Conservation (phyloP, 1,140 invertebrate species). For the Muscidifurax raptorellus region DNA sequence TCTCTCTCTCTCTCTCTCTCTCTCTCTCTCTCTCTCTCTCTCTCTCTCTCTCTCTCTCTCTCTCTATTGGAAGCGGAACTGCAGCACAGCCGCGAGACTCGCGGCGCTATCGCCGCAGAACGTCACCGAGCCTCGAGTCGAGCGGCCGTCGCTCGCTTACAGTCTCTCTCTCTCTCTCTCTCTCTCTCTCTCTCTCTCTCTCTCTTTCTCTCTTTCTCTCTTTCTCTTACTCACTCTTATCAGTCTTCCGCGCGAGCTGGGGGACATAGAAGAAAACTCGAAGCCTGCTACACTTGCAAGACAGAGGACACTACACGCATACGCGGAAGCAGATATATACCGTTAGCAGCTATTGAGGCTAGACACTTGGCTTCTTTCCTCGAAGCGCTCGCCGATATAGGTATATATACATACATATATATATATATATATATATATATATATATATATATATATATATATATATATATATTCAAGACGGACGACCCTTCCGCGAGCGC, state of each 20-base stretch:
- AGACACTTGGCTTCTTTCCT: conserved; percentile 41
- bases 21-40: too few species aligned
- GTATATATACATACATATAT: too few species aligned
- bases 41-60: too few species aligned
- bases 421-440: too few species aligned
- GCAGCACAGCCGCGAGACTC: conserved; percentile 9
- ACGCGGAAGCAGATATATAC: background rate
- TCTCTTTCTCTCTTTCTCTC: too few species aligned
- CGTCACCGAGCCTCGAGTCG: conserved; percentile 41
- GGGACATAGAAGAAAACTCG: background rate
- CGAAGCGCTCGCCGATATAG: conserved; percentile 5
- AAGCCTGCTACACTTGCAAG: background rate
- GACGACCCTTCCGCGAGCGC: background rate
- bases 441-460: too few species aligned
- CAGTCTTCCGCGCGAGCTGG: background rate
- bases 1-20: too few species aligned
- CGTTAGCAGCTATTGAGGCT: background rate
- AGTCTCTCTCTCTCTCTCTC: conserved; percentile 22
- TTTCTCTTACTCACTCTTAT: too few species aligned
- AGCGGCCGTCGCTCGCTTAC: conserved; percentile 20
- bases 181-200: conserved; percentile 13
- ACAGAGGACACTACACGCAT: background rate
- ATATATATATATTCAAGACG: too few species aligned
- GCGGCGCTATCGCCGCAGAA: conserved; percentile 43
- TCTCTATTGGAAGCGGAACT: conserved; percentile 34